Evolutionary conservation across 1,140 invertebrate species (phyloP).

Genomic region (Neodiprion fabricii): DNA sequence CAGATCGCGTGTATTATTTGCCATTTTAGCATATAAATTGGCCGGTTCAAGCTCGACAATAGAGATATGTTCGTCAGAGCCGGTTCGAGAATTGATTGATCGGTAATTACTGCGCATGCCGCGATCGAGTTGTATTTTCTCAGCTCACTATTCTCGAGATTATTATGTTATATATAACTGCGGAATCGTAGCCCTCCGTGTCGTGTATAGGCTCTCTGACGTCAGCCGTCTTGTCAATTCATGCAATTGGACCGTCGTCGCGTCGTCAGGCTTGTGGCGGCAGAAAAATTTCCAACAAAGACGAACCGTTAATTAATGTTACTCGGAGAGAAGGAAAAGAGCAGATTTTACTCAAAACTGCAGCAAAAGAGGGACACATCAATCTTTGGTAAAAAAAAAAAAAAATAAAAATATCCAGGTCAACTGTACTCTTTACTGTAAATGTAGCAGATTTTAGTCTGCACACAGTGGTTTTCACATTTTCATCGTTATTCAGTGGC

Average conservation of each 20-base stretch:
- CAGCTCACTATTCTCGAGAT: neutral
- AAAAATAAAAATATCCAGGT: too few species aligned
- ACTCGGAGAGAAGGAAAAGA: too few species aligned
- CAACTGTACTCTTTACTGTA: too few species aligned
- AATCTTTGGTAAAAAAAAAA: too few species aligned
- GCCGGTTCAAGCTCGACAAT: neutral
- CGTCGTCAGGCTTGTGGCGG: neutral
- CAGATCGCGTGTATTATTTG: neutral
- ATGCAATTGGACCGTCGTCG: neutral
- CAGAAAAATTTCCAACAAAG: neutral
- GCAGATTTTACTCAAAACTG: too few species aligned
- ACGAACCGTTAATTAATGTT: neutral
- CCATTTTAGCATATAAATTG: neutral
- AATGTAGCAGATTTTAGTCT: too few species aligned
- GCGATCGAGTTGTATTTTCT: neutral
- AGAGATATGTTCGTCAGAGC: neutral
- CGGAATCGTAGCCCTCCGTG: too few species aligned
- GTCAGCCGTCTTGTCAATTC: neutral
- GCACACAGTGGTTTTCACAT: too few species aligned
- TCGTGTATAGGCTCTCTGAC: neutral
- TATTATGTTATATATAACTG: neutral
- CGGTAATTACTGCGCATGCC: neutral
- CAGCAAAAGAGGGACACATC: too few species aligned
- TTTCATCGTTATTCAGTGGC: too few species aligned
- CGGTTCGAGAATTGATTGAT: neutral